Conservation (phyloP, 2,888 invertebrate species). For the Bombyx huttoni region DNA sequence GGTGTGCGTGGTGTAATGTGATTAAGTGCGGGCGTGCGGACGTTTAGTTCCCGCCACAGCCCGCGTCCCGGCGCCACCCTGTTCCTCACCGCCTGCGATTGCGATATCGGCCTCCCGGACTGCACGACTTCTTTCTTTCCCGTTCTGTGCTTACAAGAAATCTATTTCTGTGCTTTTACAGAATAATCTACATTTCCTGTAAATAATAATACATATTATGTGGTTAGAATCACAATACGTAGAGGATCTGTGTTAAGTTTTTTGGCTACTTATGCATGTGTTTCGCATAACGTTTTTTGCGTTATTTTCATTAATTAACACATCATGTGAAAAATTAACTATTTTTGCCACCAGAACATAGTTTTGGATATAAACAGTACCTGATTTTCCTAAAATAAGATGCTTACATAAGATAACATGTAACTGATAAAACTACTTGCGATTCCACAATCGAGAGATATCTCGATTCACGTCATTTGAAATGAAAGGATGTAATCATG, state of each 20-base stretch:
- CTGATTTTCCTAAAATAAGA: background rate
- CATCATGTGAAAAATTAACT: background rate
- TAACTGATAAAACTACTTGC: too few species aligned
- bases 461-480: background rate
- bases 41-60: slow-evolving; percentile 17
- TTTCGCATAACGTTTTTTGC: slow-evolving; percentile 1
- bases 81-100: slow-evolving; percentile 12
- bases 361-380: background rate
- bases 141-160: slow-evolving; percentile 8
- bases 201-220: too few species aligned
- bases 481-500: background rate
- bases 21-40: slow-evolving; percentile 37
- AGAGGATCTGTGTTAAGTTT: too few species aligned
- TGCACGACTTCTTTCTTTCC: slow-evolving; percentile 5
- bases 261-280: background rate
- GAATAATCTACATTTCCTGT: too few species aligned
- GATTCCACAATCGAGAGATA: background rate
- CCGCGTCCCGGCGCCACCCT: slow-evolving; percentile 14
- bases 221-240: too few species aligned
- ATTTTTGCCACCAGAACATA: background rate
- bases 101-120: slow-evolving; percentile 15
- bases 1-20: slow-evolving; percentile 42
- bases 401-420: background rate
- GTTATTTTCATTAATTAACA: background rate
- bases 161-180: slow-evolving; percentile 1